Evolutionary conservation across 2,113 vertebrate species (phyloP).

Genomic region (Catagonus wagneri): DNA sequence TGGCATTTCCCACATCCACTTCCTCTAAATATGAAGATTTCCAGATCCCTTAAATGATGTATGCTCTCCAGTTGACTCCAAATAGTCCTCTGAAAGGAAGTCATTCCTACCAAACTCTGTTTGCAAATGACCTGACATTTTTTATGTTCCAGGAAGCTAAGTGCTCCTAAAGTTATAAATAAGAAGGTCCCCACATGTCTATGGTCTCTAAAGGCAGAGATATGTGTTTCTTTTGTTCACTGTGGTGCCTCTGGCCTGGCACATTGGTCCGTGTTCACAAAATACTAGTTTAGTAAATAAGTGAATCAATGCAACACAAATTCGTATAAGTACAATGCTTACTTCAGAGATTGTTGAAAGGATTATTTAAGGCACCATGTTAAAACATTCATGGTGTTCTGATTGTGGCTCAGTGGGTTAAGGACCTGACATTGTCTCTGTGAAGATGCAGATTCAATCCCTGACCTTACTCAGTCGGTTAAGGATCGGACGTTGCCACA

Average conservation of each 20-base stretch:
- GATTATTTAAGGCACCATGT: not conserved
- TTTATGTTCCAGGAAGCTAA: not conserved
- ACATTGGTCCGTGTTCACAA: not conserved
- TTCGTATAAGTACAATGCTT: conserved; percentile 34
- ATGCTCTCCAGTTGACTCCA: not conserved
- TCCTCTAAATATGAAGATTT: conserved; percentile 67
- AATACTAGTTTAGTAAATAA: conserved; percentile 25
- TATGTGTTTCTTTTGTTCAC: not conserved
- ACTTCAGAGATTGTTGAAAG: not conserved
- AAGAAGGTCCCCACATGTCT: not conserved
- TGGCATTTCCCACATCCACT: conserved; percentile 60
- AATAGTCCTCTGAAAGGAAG: not conserved
- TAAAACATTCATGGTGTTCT: not conserved
- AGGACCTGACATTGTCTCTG: too few species aligned
- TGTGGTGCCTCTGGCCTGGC: not conserved
- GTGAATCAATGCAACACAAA: not conserved
- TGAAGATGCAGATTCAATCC: too few species aligned
- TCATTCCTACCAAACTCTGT: not conserved
- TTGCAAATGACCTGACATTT: not conserved
- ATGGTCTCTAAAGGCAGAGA: not conserved
- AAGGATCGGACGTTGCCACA: too few species aligned
- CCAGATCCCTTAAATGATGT: conserved; percentile 57
- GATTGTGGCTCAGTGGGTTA: too few species aligned
- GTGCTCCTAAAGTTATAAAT: not conserved
- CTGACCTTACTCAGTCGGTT: too few species aligned